Base-by-base conservation (phyloP, 2,797 vertebrate species). In the Gymnothorax reevesii region DNA sequence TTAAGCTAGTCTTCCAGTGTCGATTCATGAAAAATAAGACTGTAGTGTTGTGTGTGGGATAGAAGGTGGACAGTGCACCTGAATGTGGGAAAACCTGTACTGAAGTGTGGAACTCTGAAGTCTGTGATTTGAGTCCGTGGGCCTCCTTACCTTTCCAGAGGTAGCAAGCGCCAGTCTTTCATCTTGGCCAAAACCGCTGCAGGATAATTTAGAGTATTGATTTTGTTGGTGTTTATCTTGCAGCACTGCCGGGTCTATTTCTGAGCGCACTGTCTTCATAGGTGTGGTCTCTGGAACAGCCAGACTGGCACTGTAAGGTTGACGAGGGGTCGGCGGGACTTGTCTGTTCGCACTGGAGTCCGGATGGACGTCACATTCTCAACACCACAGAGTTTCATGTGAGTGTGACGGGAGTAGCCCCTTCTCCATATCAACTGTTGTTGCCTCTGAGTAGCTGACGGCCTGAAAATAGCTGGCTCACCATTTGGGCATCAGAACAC, bases 381-480 rank as follows among this genome's bases (percentile, higher is more conserved):
- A 99, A 99, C 93, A 99, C 99, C 57, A 98, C 98, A 0, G 98
- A 99, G 93, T 99, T 99, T 95, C 97, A 99, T 86, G 98, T 99
- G 95, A 98, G 98, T 96, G 94, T 92, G 90, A 94, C 91, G 89
- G 54, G 86, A 87, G 89, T 84, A 86, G 27, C 85, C 54, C 57
- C 92, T 90, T 86, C 84, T 84, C 5, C 87, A 91, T 93, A 92
- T 96, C 96, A 96, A 93, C 94, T 96, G 95, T 96, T 97, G 89
- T 96, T 95, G 94, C 94, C 94, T 91, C 88, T 94, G 93, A 93
- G 90, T 89, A 93, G 94, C 88, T 90, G 33, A 42, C 33, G 33
- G 89, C 94, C 95, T 94, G 91, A 95, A 96, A 96, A 96, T 95
- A 96, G 94, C 93, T 90, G 86, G 94, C 27, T 62, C 52, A 83